phyloP scores from a whole-genome alignment of 2,888 invertebrate species.

The Dexiosoma caninum region DNA sequence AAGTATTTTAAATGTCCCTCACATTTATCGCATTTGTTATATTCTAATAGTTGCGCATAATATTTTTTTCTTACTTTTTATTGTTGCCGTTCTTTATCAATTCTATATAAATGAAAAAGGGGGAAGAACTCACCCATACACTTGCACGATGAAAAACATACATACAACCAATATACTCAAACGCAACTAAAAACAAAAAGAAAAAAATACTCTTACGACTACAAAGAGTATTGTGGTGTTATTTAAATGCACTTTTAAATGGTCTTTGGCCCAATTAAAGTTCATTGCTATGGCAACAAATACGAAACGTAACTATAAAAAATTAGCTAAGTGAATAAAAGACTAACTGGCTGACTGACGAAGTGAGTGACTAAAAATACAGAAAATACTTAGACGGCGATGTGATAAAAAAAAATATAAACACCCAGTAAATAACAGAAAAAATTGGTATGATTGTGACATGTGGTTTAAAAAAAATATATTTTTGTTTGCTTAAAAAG shows the following conservation, averaged over 20 bases:
- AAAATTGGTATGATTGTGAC: constrained; percentile 47
- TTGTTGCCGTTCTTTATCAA: constrained; percentile 9
- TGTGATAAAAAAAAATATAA: neutral
- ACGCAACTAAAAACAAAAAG: neutral
- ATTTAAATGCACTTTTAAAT: constrained; percentile 65
- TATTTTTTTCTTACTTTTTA: constrained; percentile 21
- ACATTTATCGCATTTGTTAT: constrained; percentile 50
- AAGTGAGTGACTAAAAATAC: constrained; percentile 3
- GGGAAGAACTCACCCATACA: constrained; percentile 47
- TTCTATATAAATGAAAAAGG: constrained; percentile 37
- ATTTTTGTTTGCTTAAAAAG: no score
- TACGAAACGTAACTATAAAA: constrained; percentile 45
- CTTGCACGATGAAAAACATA: neutral
- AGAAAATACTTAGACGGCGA: constrained; percentile 29
- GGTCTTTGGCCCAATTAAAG: constrained; percentile 71
- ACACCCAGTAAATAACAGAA: neutral
- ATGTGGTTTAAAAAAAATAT: constrained; percentile 30
- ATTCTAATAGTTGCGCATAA: constrained; percentile 28
- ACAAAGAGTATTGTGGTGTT: constrained; percentile 46
- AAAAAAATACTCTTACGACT: neutral
- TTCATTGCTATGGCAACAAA: constrained; percentile 69
- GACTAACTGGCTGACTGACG: neutral
- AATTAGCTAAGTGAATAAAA: neutral
- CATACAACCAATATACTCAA: constrained; percentile 5
- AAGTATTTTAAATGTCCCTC: constrained; percentile 44